Conservation (phyloP, 1,140 invertebrate genomes). For the Oncopodura yosiiana region DNA sequence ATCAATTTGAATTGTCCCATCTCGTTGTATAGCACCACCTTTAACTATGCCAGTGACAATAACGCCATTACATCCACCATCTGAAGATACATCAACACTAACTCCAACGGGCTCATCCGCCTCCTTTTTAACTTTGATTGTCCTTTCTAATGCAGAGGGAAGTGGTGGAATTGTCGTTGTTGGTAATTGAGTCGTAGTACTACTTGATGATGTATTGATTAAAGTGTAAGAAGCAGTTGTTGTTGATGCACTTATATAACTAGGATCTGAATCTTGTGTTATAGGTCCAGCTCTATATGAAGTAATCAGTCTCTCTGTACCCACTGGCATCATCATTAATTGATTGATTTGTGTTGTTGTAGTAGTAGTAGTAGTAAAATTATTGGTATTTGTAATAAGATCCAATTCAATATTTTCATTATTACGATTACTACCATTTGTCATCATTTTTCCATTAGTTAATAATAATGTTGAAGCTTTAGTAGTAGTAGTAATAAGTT, state of each 20-base stretch:
- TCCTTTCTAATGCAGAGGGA: conserved; percentile 50
- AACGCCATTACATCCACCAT: conserved; percentile 56
- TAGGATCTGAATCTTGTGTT: background rate
- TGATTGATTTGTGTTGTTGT: no score
- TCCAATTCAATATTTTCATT: no score
- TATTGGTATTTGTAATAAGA: no score
- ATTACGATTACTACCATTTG: no score
- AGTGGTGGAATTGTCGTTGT: conserved; percentile 40
- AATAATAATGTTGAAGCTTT: no score
- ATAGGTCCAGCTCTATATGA: conserved; percentile 3
- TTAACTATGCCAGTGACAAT: conserved; percentile 45
- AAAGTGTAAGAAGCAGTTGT: no score
- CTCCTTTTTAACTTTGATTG: conserved; percentile 51
- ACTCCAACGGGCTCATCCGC: conserved; percentile 49
- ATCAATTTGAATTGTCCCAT: conserved; percentile 49
- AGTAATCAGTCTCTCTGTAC: conserved; percentile 38
- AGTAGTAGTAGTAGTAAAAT: no score
- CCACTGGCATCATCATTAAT: conserved; percentile 38
- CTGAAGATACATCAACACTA: conserved; percentile 48
- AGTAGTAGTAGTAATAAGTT: no score
- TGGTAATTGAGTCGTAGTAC: no score
- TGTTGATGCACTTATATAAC: no score
- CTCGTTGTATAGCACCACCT: conserved; percentile 48
- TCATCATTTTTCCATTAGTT: no score
- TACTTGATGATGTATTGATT: no score